These are phyloP conservation scores for Synergus umbraculus DNA, from an alignment of 2,888 invertebrate genomes.

Conservation along the genomic window DNA sequence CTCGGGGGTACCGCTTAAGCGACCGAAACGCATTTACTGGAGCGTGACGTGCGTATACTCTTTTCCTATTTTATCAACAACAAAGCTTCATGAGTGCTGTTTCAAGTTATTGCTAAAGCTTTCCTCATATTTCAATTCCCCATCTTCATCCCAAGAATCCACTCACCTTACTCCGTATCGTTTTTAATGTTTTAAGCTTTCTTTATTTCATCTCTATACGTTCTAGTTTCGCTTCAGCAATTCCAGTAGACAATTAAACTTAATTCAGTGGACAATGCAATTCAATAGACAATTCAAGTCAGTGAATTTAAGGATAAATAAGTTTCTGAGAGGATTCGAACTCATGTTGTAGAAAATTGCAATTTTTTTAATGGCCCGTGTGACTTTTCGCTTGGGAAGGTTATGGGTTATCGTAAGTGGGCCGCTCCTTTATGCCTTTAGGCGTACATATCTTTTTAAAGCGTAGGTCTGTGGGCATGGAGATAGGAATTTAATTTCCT, in stretches of 20 bases:
- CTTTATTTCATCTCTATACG: neutral
- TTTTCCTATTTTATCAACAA: neutral
- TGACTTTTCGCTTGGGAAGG: conserved; percentile 1
- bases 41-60: neutral
- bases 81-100: neutral
- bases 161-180: neutral
- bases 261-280: neutral
- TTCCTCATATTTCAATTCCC: neutral
- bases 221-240: neutral
- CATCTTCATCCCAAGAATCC: neutral
- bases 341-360: conserved; percentile 22
- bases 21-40: conserved; percentile 46
- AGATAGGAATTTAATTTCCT: conserved; percentile 51
- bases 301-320: neutral
- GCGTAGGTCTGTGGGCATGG: conserved; percentile 17
- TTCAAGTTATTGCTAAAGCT: conserved; percentile 5
- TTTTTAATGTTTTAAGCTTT: neutral
- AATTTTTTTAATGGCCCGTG: neutral
- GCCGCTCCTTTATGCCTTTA: conserved; percentile 16
- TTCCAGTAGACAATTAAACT: neutral
- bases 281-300: conserved; percentile 9
- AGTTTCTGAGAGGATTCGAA: conserved; percentile 8
- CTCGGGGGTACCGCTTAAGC: conserved; percentile 50
- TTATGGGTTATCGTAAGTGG: conserved; percentile 35
- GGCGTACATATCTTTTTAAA: conserved; percentile 26